Conservation (phyloP, 2,113 vertebrate genomes). For the Barnardius zonarius region DNA sequence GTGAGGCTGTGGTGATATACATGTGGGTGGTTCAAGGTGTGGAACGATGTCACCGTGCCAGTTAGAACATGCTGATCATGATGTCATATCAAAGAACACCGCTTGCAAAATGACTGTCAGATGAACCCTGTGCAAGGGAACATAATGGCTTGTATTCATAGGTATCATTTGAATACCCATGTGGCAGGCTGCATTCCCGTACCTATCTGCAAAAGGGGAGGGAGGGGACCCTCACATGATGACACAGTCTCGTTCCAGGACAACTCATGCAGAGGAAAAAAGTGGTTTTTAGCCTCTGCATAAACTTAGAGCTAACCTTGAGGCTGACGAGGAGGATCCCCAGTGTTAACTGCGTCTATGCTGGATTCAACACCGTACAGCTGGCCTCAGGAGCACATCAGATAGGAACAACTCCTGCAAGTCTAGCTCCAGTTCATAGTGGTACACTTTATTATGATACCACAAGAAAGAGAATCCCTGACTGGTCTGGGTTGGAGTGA, state of each 20-base stretch:
- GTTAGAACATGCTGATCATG: slow-evolving; percentile 41
- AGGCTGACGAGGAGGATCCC: neutral
- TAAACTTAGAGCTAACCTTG: neutral
- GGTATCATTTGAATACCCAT: neutral
- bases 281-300: neutral
- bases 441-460: neutral
- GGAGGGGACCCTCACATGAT: neutral
- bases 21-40: slow-evolving; percentile 60
- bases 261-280: neutral
- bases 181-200: neutral
- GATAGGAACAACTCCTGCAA: neutral
- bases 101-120: slow-evolving; percentile 41
- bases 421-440: accelerated
- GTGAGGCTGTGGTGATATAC: slow-evolving; percentile 9
- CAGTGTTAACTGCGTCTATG: neutral
- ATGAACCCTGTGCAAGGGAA: slow-evolving; percentile 1
- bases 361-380: neutral
- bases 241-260: neutral
- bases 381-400: neutral
- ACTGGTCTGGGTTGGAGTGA: neutral
- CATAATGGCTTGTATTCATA: neutral
- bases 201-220: neutral
- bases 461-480: neutral
- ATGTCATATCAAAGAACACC: slow-evolving; percentile 8
- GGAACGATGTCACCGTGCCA: slow-evolving; percentile 32